Evolutionary conservation across 1,140 invertebrate species (phyloP), one percentile per base, ranked within the genome.

Genomic region (Sycophaga agraensis): DNA sequence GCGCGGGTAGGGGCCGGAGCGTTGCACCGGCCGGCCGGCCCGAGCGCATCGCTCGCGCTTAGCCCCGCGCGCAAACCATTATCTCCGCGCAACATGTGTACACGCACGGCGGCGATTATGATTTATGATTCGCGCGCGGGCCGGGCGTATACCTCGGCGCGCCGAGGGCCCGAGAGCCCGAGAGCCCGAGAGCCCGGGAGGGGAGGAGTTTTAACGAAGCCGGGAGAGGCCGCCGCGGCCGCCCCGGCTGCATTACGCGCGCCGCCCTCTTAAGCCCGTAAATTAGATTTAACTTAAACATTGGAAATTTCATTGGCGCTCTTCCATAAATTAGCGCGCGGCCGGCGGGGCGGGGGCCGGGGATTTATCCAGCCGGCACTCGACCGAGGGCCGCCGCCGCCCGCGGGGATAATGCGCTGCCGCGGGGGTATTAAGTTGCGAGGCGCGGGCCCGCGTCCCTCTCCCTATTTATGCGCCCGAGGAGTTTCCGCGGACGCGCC

Each of bases 271-370:
- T 59, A 70, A 64, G 56, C 48, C 65, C 57, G 63, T 66, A 68
- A 59, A 65, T 68, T 68, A 62, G 60, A 68, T 67, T 63, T 61
- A 70, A 68, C 64, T 65, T 57, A 67, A 70, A 70, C 65, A 63
- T 66, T 57, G 59, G 46, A 63, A 63, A 58, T 63, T 63, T 63
- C 49, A 63, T 63, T 63, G 63, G 56, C 49, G 48, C 16, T 51
- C 50, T 59, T 55, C 43, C 35, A 59, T 59, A 64, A 59, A 64
- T 64, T 55, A 64, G 49, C 43, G 43, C 40, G 22, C 43, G 34
- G 37, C 5, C 26, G 49, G 22, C 14, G 28, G 28, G 11, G 28
- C 55, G 43, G 43, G 59, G 42, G 22, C 42, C 21, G 22, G 35
- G 39, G 51, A 43, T 59, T 59, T 61, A 24, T 40, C 22, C 24